These are phyloP conservation scores for Parnassius smintheus DNA, from an alignment of 2,888 invertebrate genomes.

Conservation along the genomic window DNA sequence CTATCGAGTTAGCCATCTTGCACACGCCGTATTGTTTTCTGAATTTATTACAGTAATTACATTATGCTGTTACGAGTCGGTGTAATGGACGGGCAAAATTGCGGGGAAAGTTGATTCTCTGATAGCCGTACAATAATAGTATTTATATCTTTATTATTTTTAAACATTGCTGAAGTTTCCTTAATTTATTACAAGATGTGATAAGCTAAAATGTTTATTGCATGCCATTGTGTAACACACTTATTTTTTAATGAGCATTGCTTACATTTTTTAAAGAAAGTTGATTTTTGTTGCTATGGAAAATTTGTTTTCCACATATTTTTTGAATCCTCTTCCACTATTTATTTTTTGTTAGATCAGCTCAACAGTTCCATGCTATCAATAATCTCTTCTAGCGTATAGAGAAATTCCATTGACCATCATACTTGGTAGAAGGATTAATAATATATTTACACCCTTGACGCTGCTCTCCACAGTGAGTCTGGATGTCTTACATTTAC, in stretches of 20 bases:
- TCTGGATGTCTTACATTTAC: no score
- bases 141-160: constrained; percentile 32
- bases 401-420: no score
- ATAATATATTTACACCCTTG: no score
- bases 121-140: constrained; percentile 28
- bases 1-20: constrained; percentile 59
- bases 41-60: constrained; percentile 69
- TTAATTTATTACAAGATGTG: constrained; percentile 15
- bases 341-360: no score
- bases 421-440: no score
- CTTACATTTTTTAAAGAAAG: no score
- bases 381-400: no score
- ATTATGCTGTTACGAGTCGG: constrained; percentile 47
- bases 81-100: constrained; percentile 45
- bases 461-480: no score
- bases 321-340: no score
- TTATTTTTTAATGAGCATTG: neutral
- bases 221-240: constrained; percentile 9
- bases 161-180: constrained; percentile 18
- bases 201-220: constrained; percentile 17
- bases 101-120: constrained; percentile 38
- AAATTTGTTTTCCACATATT: no score
- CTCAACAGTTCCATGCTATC: no score
- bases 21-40: constrained; percentile 63
- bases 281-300: no score